Evolutionary conservation across 2,797 vertebrate species (phyloP).

Genomic region (Xenopus petersii): DNA sequence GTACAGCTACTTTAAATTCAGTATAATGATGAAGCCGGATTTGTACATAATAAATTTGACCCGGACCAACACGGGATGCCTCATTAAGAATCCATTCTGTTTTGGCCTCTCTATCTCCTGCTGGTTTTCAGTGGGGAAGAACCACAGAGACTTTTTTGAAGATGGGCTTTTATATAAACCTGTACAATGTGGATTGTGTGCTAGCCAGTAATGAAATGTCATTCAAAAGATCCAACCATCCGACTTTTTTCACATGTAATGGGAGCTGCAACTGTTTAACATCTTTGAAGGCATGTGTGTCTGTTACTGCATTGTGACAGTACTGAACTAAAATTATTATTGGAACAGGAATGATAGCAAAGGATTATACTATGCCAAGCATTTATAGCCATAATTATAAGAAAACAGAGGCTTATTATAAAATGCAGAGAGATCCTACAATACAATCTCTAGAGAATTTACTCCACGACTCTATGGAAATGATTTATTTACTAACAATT

Average conservation of each 20-base stretch:
- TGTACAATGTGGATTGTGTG: conserved; percentile 57
- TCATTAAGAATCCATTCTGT: conserved; percentile 54
- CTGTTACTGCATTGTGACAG: too few species aligned
- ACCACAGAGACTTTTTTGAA: conserved; percentile 54
- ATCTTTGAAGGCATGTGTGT: neutral
- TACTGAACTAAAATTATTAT: too few species aligned
- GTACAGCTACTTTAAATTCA: conserved; percentile 20
- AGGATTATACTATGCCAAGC: too few species aligned
- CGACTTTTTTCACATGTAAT: conserved; percentile 58
- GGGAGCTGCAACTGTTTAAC: conserved; percentile 49
- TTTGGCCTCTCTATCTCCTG: conserved; percentile 48
- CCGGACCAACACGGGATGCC: conserved; percentile 51
- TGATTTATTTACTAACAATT: too few species aligned
- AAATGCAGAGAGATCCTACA: too few species aligned
- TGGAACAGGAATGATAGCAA: too few species aligned
- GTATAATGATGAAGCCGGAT: conserved; percentile 21
- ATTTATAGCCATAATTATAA: too few species aligned
- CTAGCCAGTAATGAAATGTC: conserved; percentile 57
- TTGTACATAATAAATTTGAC: conserved; percentile 47
- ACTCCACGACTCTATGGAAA: too few species aligned
- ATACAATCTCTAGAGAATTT: too few species aligned
- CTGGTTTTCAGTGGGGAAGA: conserved; percentile 38
- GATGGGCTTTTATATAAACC: conserved; percentile 54
- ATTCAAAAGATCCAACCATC: conserved; percentile 54
- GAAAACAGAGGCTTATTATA: too few species aligned